A percentile compares a stretch with the other conserved stretches of the same genome.
Evolutionary conservation across 1,140 invertebrate genomes (phyloP).

Genomic region (Aphis gossypii): DNA sequence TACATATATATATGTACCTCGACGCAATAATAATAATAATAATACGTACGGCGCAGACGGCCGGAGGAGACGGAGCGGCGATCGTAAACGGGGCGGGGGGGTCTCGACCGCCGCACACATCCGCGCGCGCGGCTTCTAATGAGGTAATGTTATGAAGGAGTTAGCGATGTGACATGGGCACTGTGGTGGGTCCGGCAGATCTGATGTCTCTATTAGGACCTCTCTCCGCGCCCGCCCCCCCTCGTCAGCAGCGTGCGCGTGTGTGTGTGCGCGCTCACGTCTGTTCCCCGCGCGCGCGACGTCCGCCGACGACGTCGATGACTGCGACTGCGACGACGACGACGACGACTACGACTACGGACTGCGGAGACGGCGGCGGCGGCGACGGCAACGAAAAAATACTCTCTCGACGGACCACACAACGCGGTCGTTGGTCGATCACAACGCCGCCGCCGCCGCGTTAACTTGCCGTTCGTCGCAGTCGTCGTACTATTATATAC

Average conservation of each 20-base stretch:
- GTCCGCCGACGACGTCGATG: constrained; percentile 6
- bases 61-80: background rate
- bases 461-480: constrained; percentile 51
- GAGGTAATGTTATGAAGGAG: constrained; percentile 58
- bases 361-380: background rate
- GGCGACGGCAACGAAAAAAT: constrained; percentile 40
- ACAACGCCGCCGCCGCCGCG: constrained; percentile 53
- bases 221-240: background rate
- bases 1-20: background rate
- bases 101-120: background rate
- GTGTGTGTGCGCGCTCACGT: background rate
- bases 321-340: background rate
- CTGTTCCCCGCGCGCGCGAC: constrained; percentile 35
- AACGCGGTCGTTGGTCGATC: constrained; percentile 58
- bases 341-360: background rate
- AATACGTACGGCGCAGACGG: background rate
- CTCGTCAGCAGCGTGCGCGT: background rate
- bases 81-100: no score
- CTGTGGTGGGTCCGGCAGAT: constrained; percentile 58
- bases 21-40: background rate
- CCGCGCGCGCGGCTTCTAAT: constrained; percentile 56
- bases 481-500: background rate
- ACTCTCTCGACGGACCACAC: constrained; percentile 54
- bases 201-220: constrained; percentile 59
- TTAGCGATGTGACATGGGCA: constrained; percentile 58